These are phyloP conservation scores for Scaptomyza hsui DNA, from an alignment of 1,140 invertebrate genomes.

Conservation along the genomic window DNA sequence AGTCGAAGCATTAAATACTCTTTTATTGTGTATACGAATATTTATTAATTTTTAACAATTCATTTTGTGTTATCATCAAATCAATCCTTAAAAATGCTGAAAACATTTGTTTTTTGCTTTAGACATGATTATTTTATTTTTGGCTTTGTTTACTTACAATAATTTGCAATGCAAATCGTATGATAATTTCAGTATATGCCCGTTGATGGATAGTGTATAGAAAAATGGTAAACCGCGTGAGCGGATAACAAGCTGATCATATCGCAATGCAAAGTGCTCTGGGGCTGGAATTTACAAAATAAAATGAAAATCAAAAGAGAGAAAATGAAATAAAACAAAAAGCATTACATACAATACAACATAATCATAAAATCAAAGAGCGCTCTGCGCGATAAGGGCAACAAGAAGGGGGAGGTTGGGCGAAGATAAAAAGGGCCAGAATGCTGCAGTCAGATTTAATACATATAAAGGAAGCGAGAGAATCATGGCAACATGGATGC, in stretches of 20 bases:
- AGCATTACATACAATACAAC: not conserved
- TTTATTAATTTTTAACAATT: no score
- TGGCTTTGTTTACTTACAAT: not conserved
- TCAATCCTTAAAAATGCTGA: no score
- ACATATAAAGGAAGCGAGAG: no score
- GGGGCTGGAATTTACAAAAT: constrained; percentile 42
- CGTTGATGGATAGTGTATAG: constrained; percentile 16
- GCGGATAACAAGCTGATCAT: constrained; percentile 61
- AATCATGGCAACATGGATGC: not conserved
- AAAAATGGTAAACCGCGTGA: constrained; percentile 24
- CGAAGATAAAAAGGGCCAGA: not conserved
- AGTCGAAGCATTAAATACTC: constrained; percentile 3
- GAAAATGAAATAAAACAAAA: constrained; percentile 7
- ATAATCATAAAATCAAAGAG: constrained; percentile 61
- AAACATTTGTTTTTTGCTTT: no score
- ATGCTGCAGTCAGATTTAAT: not conserved
- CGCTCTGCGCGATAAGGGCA: not conserved
- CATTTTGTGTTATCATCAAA: no score
- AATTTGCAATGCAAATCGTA: not conserved
- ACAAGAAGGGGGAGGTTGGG: no score
- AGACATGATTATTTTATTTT: no score
- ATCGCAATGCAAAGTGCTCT: constrained; percentile 62
- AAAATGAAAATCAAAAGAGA: constrained; percentile 39
- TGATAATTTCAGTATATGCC: not conserved
- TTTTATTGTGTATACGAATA: no score